Conservation (phyloP, 2,113 vertebrate genomes). For the Cnemophilus loriae region DNA sequence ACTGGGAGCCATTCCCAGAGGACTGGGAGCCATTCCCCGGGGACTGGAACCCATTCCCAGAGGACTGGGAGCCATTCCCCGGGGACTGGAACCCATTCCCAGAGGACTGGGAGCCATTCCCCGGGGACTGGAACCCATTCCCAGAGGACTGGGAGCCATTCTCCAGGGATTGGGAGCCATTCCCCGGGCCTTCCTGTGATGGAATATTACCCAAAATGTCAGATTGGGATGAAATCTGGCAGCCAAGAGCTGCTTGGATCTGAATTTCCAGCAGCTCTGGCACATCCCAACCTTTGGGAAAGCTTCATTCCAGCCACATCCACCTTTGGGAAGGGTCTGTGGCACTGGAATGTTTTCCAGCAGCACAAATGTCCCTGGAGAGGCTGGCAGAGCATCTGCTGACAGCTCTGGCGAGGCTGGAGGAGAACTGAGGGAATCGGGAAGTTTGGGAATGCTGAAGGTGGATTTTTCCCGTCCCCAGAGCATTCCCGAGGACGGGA, state of each 20-base stretch:
- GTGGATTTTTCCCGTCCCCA: neutral
- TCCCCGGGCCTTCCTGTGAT: neutral
- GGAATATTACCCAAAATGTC: neutral
- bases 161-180: neutral
- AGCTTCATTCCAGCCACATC: neutral
- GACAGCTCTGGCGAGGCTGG: neutral
- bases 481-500: constrained; percentile 78
- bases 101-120: neutral
- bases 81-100: neutral
- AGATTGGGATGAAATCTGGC: neutral
- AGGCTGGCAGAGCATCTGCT: neutral
- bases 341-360: fast-evolving
- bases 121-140: neutral
- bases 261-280: neutral
- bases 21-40: neutral
- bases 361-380: neutral
- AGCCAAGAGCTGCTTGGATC: neutral
- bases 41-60: too few relatives aligned
- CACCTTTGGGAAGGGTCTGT: neutral
- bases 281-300: neutral
- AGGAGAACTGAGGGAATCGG: neutral
- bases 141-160: neutral
- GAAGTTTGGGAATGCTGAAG: neutral
- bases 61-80: neutral
- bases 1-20: neutral